Percentiles rank a stretch among this genome's conserved stretches.
Conservation (phyloP, 2,797 vertebrate genomes). For the Hylomyscus alleni region DNA sequence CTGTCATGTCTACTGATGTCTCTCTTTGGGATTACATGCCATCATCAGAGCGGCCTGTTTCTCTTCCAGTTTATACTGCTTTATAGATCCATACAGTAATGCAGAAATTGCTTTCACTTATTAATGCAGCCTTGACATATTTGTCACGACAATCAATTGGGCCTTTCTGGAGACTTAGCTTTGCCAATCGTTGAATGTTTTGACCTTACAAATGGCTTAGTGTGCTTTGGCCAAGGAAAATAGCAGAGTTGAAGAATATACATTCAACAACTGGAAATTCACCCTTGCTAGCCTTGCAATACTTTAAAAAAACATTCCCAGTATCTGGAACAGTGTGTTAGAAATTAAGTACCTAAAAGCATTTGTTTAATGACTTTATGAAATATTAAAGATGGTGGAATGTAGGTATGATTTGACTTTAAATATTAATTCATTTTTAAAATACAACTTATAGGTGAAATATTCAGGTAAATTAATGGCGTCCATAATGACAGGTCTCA, state of each 20-base stretch:
- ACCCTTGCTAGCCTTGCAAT: not conserved
- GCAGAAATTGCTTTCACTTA: not conserved
- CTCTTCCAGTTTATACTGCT: too few species aligned
- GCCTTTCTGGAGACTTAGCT: not conserved
- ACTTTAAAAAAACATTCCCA: not conserved
- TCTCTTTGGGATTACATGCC: not conserved
- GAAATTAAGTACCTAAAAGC: not conserved
- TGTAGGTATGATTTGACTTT: not conserved
- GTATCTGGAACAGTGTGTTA: not conserved
- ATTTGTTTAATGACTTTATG: not conserved
- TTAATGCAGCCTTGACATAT: not conserved
- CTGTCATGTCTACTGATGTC: not conserved
- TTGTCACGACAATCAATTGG: not conserved
- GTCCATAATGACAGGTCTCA: not conserved
- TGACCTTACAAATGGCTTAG: not conserved
- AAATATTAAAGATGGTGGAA: not conserved
- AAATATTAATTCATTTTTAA: not conserved
- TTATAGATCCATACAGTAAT: too few species aligned
- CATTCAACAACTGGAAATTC: not conserved
- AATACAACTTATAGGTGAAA: not conserved
- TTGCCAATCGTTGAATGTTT: not conserved
- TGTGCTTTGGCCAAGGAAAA: not conserved
- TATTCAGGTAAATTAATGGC: not conserved
- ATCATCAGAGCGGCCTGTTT: too few species aligned
- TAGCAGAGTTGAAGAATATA: not conserved